Evolutionary conservation across 2,113 vertebrate species (phyloP), one percentile per base, ranked within the genome.

Genomic region (Caretta caretta): DNA sequence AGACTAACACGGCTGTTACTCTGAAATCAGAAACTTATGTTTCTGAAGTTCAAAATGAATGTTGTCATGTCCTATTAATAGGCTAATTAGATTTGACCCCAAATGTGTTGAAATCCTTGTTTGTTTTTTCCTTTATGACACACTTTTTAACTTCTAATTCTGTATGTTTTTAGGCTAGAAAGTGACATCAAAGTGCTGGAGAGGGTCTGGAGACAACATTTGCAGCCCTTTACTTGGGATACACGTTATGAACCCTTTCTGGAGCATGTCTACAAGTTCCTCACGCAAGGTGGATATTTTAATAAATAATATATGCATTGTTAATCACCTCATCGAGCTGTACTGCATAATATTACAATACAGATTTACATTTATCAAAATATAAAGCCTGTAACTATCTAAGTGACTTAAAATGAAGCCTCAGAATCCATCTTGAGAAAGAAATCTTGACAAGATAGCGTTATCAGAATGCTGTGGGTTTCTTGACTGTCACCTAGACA

Each of bases 211-310:
- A 97, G 96, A 97, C 92, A 86, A 16, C 89, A 97, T 87, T 96
- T 97, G 88, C 94, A 93, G 88, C 90, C 86, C 88, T 97, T 90
- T 90, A 29, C 92, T 96, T 96, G 98, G 96, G 90, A 56, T 86
- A 96, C 98, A 97, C 99, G 99, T 99, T 98, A 99, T 99, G 99
- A 99, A 99, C 98, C 98, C 99, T 97, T 99, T 99, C 98, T 99
- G 99, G 99, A 99, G 99, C 98, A 99, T 99, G 99, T 99, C 99
- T 98, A 98, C 99, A 95, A 98, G 98, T 97, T 98, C 99, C 91
- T 98, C 98, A 92, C 99, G 99, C 88, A 99, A 99, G 99, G 99
- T 99, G 98, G 62, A 54, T 91, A 59, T 5, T 2, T n/a, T 82
- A 42, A 80, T 48, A 46, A 42, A 10, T 24, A 25, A 90, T 35